A percentile compares a stretch with the other conserved stretches of the same genome.
phyloP scores from a whole-genome alignment of 2,113 vertebrate species.

The Campylomormyrus tamandua region DNA sequence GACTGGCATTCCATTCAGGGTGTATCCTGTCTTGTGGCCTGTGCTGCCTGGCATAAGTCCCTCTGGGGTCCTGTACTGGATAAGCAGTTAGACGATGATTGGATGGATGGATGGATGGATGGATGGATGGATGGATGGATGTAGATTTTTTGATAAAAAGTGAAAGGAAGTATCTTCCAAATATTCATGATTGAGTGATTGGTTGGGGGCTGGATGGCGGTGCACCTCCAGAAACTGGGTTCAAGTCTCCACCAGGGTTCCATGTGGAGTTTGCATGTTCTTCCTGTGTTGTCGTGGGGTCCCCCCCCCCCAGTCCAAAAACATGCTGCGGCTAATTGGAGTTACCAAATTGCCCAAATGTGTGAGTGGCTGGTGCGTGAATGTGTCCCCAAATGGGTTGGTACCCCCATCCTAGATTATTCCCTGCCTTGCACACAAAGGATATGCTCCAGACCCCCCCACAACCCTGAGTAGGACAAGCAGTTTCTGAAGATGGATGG shows the following conservation, averaged over 20 bases:
- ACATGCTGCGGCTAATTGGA: background rate
- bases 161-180: background rate
- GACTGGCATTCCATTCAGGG: background rate
- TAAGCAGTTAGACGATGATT: background rate
- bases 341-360: background rate
- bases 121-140: background rate
- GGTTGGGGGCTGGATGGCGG: background rate
- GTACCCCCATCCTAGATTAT: background rate
- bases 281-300: background rate
- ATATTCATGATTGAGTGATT: background rate
- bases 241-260: background rate
- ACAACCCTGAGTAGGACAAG: background rate
- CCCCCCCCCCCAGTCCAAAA: background rate
- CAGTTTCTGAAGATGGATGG: background rate
- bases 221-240: background rate
- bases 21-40: background rate
- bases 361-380: background rate
- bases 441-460: background rate
- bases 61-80: background rate
- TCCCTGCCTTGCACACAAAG: background rate
- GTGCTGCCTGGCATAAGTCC: background rate
- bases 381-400: too few relatives aligned
- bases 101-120: background rate
- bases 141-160: background rate
- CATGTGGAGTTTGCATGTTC: background rate